Evolutionary conservation across 37 sponge, comb jelly and placozoan genomes (phyloP), one percentile per base, ranked within the genome.

Genomic region (Spongilla lacustris): DNA sequence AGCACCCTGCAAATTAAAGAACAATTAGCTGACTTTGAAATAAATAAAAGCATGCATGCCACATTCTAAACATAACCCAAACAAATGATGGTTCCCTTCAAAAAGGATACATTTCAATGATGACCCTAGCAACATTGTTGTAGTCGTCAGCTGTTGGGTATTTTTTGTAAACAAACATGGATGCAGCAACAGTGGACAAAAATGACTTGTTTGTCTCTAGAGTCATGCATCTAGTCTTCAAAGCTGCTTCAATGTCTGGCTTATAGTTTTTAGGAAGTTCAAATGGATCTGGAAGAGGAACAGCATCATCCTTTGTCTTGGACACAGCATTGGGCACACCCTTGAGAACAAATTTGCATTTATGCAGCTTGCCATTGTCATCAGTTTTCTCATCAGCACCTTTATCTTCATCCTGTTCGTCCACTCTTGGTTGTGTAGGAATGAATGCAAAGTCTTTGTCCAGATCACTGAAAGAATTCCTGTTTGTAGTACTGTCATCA

Each of bases 111-210:
- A 41, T 41, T 41, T 41, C 6, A 41, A 41, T 41, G 41, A 41
- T 41, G 41, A 41, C 41, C 26, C 27, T 30, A 80, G 81, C 81
- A 50, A 80, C 28, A 32, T 50, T 31, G 31, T 33, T 80, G 68
- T 80, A 80, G 68, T 80, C 69, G 27, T 80, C 81, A 32, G 32
- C 68, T 27, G 68, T 30, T 66, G 68, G 68, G 67, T 67, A 80
- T 30, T 30, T 80, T 79, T 79, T 9, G 50, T 33, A 79, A n/a
- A 30, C 28, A 80, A 80, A 80, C 78, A 77, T 77, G 27, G 32
- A 8, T 11, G 34, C 78, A 77, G 78, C 78, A 77, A 77, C 78
- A 34, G 78, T 41, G 13, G 78, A 77, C 37, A 77, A 77, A 35
- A 77, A 77, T 41, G 78, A 37, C 35, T 27, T 34, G 34, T 77